These are phyloP conservation scores for Zosterops hypoxanthus DNA, from an alignment of 2,113 vertebrate genomes.

Conservation along the genomic window DNA sequence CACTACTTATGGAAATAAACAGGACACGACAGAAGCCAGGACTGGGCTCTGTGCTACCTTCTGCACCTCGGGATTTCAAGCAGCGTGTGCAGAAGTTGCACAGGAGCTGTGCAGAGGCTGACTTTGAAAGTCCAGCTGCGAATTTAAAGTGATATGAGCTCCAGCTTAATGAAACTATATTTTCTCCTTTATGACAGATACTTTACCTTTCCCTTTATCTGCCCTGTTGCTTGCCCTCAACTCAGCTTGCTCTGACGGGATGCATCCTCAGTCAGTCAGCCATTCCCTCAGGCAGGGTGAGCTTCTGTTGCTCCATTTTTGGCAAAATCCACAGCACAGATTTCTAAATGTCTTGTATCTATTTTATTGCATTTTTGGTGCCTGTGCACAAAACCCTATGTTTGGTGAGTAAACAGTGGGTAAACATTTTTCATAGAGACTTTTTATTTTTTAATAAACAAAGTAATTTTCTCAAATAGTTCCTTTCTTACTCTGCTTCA, in stretches of 20 bases:
- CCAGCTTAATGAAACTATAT: neutral
- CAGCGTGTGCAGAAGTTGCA: neutral
- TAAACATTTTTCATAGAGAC: slow-evolving; percentile 40
- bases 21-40: neutral
- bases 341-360: slow-evolving; percentile 65
- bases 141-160: neutral
- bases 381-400: slow-evolving; percentile 57
- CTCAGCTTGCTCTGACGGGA: neutral
- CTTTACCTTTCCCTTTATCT: slow-evolving; percentile 9
- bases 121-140: slow-evolving; percentile 6
- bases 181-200: neutral
- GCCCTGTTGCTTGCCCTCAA: slow-evolving; percentile 1
- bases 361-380: slow-evolving; percentile 45
- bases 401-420: slow-evolving; percentile 55
- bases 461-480: slow-evolving; percentile 32
- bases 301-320: slow-evolving; percentile 54
- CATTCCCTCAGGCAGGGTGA: slow-evolving; percentile 39
- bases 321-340: slow-evolving; percentile 63
- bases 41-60: neutral
- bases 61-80: neutral
- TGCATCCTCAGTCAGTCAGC: slow-evolving; percentile 12
- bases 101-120: neutral
- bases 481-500: neutral
- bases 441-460: slow-evolving; percentile 50
- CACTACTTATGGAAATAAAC: neutral